Evolutionary conservation across 2,888 invertebrate species (phyloP), one percentile per base, ranked within the genome.

Genomic region (Cyclophora albipunctata): DNA sequence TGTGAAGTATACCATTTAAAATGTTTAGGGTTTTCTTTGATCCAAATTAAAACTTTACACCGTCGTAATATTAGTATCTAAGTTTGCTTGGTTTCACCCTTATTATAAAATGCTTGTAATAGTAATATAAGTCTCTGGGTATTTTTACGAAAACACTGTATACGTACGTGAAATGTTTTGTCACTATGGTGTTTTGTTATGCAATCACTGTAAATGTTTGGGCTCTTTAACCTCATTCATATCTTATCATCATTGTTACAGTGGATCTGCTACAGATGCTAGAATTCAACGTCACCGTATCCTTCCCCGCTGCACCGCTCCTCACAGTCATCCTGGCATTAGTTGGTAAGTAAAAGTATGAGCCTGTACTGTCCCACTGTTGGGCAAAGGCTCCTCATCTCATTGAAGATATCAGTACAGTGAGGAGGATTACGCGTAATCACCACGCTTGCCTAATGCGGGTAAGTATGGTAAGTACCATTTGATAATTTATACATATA

Each of bases 281-380:
- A 81, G 99, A 98, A 88, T 96, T 97, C 89, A 98, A 98, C 88
- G 94, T 96, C 55, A 93, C 96, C 3, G 94, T 98, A 50, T 95
- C 95, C 50, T 98, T 98, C 79, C 98, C 99, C 40, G 97, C 98
- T 45, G 99, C 99, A 40, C 98, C 99, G 3, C 90, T 99, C 48
- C 91, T 99, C 62, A 99, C 99, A 3, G 98, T 99, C 54, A 98
- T 99, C 64, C 89, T 99, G 81, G 99, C 99, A 44, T 91, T 99
- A 79, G 98, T 99, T 67, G 99, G 99, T 98, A 90, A 94, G 97
- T 93, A n/a, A n/a, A n/a, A n/a, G n/a, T n/a, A n/a, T n/a, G n/a
- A n/a, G n/a, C n/a, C n/a, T n/a, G n/a, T n/a, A n/a, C n/a, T n/a
- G n/a, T n/a, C n/a, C n/a, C n/a, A n/a, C n/a, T n/a, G n/a, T n/a